These are phyloP conservation scores for Nemoura dubitans DNA, from an alignment of 2,888 invertebrate genomes.

Conservation along the genomic window DNA sequence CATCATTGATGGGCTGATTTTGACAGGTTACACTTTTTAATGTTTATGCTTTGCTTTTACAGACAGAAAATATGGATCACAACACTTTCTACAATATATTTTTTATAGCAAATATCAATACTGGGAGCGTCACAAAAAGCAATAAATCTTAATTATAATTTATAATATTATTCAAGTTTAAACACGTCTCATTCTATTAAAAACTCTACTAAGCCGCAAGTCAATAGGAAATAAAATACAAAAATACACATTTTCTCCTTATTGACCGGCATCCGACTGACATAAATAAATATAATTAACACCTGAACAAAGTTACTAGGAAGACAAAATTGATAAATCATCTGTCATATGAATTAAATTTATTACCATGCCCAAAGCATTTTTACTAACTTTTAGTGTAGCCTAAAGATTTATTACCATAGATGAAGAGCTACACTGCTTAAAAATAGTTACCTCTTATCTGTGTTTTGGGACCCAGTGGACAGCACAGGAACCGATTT, in stretches of 20 bases:
- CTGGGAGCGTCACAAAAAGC: neutral
- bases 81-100: neutral
- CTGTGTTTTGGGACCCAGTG: neutral
- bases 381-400: neutral
- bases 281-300: slow-evolving; percentile 36
- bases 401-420: neutral
- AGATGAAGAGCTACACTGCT: neutral
- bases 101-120: neutral
- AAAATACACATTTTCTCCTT: neutral
- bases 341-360: neutral
- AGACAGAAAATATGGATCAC: neutral
- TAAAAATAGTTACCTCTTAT: neutral
- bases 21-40: neutral
- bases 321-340: slow-evolving; percentile 7
- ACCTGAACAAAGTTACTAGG: slow-evolving; percentile 22
- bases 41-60: neutral
- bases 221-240: neutral
- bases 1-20: neutral
- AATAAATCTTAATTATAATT: neutral
- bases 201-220: neutral
- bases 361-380: neutral
- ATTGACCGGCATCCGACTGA: neutral
- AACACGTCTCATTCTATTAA: neutral
- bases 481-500: neutral
- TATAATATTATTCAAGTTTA: neutral